Conservation (phyloP, 2,888 invertebrate genomes). For the Patella caerulea region DNA sequence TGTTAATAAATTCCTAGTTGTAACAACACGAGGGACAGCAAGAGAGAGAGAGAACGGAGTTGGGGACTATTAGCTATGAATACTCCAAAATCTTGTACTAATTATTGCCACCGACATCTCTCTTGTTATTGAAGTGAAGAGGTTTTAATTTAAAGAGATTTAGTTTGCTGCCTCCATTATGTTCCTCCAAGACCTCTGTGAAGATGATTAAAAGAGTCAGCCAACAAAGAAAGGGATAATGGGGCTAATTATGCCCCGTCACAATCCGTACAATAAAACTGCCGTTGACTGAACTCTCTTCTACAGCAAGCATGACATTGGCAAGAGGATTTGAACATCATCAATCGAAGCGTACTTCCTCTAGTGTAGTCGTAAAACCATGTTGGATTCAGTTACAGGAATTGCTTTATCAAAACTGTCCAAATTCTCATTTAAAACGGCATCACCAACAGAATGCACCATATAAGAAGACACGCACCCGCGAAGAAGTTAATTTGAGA, state of each 20-base stretch:
- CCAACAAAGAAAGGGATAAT: constrained; percentile 4
- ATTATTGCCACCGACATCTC: neutral
- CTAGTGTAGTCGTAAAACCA: neutral
- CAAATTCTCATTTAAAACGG: constrained; percentile 23
- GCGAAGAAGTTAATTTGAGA: constrained; percentile 25
- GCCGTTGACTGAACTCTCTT: neutral
- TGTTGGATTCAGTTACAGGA: constrained; percentile 15
- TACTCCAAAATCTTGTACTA: neutral
- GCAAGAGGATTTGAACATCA: constrained; percentile 17
- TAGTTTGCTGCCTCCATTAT: neutral
- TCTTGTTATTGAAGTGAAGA: neutral
- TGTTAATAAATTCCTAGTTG: too few relatives aligned
- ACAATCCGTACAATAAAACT: neutral
- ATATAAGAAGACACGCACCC: constrained; percentile 14
- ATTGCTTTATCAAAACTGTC: constrained; percentile 18
- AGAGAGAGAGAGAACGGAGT: too few relatives aligned
- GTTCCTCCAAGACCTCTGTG: neutral
- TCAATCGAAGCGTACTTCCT: constrained; percentile 25
- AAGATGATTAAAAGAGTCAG: constrained; percentile 1
- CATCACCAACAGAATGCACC: constrained; percentile 11
- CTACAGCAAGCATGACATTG: constrained; percentile 14
- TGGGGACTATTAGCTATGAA: too few relatives aligned
- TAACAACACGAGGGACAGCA: too few relatives aligned
- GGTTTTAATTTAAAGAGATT: constrained; percentile 8
- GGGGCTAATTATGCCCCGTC: constrained; percentile 1